A percentile compares a stretch with the other conserved stretches of the same genome.
Evolutionary conservation across 92 coral and sea anemone species (phyloP).

Genomic region (Hydrozoanthus gracilis): DNA sequence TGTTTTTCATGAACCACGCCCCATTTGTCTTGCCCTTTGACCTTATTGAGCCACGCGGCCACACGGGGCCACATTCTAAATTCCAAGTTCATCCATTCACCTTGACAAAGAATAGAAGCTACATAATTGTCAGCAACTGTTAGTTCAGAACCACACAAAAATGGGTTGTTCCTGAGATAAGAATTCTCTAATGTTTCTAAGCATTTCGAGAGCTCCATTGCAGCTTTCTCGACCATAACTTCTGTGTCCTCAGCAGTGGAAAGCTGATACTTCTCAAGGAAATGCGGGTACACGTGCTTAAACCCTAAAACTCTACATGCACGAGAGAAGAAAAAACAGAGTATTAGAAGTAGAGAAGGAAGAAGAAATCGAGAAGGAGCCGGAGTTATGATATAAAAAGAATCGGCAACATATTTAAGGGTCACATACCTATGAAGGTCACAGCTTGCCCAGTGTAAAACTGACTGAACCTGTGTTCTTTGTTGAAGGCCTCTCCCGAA

Average conservation of each 20-base stretch:
- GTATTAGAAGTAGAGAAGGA: background rate
- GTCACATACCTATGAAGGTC: conserved; percentile 77
- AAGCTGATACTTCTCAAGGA: conserved; percentile 80
- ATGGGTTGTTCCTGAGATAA: conserved; percentile 68
- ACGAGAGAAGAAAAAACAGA: background rate
- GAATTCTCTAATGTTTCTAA: conserved; percentile 74
- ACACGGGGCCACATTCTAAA: conserved; percentile 84
- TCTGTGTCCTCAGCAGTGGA: conserved; percentile 77
- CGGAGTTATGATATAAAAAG: background rate
- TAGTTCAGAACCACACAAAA: conserved; percentile 74
- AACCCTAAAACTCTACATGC: conserved; percentile 76
- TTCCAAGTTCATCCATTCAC: conserved; percentile 85
- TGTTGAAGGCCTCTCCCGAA: conserved; percentile 76
- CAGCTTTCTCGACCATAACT: conserved; percentile 68
- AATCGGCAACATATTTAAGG: too few relatives aligned
- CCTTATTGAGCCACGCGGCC: conserved; percentile 74
- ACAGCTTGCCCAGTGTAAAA: conserved; percentile 86
- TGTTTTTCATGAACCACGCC: conserved; percentile 75
- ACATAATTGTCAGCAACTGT: conserved; percentile 88
- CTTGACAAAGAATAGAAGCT: conserved; percentile 79
- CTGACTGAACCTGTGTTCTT: conserved; percentile 67
- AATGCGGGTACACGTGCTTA: conserved; percentile 86
- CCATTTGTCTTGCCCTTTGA: conserved; percentile 82
- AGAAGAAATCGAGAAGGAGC: background rate
- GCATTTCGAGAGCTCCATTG: conserved; percentile 71